phyloP scores from a whole-genome alignment of 2,113 vertebrate genomes.

The Aptenodytes forsteri region DNA sequence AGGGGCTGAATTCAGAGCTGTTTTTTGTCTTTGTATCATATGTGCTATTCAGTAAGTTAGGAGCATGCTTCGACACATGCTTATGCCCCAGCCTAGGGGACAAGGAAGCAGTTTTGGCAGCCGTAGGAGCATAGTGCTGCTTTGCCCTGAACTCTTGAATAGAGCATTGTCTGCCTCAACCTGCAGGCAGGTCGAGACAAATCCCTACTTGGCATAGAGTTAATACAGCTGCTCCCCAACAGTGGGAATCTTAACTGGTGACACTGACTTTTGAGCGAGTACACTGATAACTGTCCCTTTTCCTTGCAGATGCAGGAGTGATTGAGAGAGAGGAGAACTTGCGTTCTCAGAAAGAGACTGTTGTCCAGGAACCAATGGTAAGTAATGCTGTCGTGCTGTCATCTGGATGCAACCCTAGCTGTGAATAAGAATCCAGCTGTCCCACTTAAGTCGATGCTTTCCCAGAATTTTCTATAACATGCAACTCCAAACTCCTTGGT shows the following conservation, averaged over 20 bases:
- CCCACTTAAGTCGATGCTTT: not conserved
- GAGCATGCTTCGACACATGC: not conserved
- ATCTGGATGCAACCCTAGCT: not conserved
- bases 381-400: not conserved
- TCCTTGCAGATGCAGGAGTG: constrained; percentile 66
- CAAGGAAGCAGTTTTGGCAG: not conserved
- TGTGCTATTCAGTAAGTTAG: not conserved
- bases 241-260: not conserved
- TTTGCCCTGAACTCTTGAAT: not conserved
- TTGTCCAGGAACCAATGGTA: constrained; percentile 34
- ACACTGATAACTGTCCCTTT: not conserved
- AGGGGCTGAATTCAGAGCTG: not conserved
- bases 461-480: not conserved
- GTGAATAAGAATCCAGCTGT: not conserved
- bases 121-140: not conserved
- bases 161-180: not conserved
- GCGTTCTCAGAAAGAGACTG: not conserved
- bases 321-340: constrained; percentile 41
- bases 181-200: not conserved
- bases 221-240: not conserved
- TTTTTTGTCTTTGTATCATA: not conserved
- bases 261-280: not conserved
- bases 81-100: not conserved
- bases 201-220: not conserved
- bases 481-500: not conserved